Percentiles rank a stretch among this genome's conserved stretches.
These are phyloP conservation scores for Isichthys henryi DNA, from an alignment of 2,113 vertebrate species.

Conservation along the genomic window DNA sequence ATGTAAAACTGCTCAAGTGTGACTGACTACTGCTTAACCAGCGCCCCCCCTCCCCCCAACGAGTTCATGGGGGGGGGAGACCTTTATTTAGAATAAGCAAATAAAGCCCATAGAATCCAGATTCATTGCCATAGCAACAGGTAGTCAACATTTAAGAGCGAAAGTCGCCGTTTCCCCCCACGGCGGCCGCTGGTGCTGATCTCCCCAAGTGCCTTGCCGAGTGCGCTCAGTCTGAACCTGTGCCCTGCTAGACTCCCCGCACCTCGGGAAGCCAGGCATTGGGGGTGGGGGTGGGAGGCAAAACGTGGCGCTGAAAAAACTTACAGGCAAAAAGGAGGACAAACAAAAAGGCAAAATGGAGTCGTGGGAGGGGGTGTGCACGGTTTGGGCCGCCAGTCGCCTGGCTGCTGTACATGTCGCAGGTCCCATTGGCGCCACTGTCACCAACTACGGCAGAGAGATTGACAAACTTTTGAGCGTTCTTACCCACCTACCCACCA, in stretches of 20 bases:
- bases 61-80: background rate
- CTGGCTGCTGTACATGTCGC: background rate
- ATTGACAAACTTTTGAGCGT: background rate
- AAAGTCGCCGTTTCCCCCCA: conserved; percentile 48
- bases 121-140: conserved; percentile 64
- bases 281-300: background rate
- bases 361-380: background rate
- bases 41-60: conserved; percentile 7
- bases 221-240: conserved; percentile 1
- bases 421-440: background rate
- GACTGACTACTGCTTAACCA: conserved; percentile 16
- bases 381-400: background rate
- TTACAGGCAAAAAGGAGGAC: conserved; percentile 7
- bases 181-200: conserved; percentile 35
- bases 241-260: conserved; percentile 48
- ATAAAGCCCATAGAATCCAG: conserved; percentile 57
- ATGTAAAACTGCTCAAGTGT: conserved; percentile 10
- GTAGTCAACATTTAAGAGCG: conserved; percentile 64
- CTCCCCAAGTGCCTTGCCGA: conserved; percentile 38
- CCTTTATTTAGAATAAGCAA: conserved; percentile 70
- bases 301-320: background rate
- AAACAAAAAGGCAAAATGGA: background rate
- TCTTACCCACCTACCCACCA: background rate
- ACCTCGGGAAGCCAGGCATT: conserved; percentile 21
- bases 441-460: background rate